Percentiles rank a stretch among this genome's conserved stretches.
Conservation (phyloP, 1,140 invertebrate genomes). For the Listronotus oregonensis region DNA sequence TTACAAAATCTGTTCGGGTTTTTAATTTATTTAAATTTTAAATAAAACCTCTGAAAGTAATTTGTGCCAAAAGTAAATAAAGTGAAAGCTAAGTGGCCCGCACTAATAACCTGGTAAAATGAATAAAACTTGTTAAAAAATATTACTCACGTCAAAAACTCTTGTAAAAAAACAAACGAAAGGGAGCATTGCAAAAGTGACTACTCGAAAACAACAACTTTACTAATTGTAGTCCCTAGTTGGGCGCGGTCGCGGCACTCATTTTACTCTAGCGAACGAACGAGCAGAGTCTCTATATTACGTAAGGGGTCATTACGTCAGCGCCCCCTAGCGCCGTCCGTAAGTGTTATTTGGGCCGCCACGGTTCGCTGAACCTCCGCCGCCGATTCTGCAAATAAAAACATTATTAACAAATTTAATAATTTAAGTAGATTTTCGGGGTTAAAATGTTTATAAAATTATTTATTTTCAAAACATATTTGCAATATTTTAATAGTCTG, state of each 20-base stretch:
- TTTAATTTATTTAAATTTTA: neutral
- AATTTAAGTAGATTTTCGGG: neutral
- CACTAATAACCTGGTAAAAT: conserved; percentile 59
- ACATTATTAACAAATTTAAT: neutral
- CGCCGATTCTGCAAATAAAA: conserved; percentile 11
- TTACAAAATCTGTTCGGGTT: neutral
- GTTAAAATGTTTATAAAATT: neutral
- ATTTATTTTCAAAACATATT: no score
- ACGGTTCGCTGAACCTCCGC: conserved; percentile 41
- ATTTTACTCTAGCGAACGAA: conserved; percentile 26
- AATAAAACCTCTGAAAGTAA: neutral
- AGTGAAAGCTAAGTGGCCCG: conserved; percentile 7
- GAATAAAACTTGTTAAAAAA: conserved; percentile 62
- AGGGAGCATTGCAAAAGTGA: conserved; percentile 1
- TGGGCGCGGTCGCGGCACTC: conserved; percentile 14
- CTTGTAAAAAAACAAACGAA: neutral
- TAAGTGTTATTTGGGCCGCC: conserved; percentile 43
- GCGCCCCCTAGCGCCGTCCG: conserved; percentile 43
- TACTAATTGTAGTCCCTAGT: conserved; percentile 5
- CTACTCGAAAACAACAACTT: neutral
- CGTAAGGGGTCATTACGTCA: neutral
- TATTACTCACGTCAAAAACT: conserved; percentile 55
- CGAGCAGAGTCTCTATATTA: conserved; percentile 27
- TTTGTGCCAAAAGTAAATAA: no score
- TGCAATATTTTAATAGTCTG: no score